A percentile compares a stretch with the other conserved stretches of the same genome.
Conservation (phyloP, 2,888 invertebrate genomes). For the Plagiodera versicolora region DNA sequence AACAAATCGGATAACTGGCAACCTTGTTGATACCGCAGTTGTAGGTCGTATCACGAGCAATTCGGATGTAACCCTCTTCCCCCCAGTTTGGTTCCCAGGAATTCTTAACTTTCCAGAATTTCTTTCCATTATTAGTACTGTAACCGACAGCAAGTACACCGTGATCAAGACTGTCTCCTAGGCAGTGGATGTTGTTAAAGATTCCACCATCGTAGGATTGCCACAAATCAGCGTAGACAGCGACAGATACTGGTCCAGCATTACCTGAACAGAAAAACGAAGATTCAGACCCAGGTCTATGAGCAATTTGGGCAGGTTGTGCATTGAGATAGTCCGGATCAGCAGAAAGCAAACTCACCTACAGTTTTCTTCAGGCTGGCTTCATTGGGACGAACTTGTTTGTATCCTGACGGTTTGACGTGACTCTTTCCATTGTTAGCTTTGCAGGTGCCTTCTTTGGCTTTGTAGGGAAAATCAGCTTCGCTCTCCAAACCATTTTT, state of each 20-base stretch:
- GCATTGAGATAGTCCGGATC: too few species aligned
- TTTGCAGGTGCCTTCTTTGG: slow-evolving; percentile 16
- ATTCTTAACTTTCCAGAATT: slow-evolving; percentile 3
- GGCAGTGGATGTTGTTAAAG: not conserved
- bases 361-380: slow-evolving; percentile 14
- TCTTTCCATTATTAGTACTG: not conserved
- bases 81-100: not conserved
- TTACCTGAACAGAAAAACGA: too few species aligned
- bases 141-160: slow-evolving; percentile 11
- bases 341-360: slow-evolving; percentile 11
- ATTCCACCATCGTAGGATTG: slow-evolving; percentile 11
- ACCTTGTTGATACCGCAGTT: not conserved
- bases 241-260: slow-evolving; percentile 9
- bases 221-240: not conserved
- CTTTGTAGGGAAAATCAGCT: slow-evolving; percentile 72
- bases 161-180: not conserved
- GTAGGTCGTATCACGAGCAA: not conserved
- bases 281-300: too few species aligned
- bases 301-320: too few species aligned
- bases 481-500: slow-evolving; percentile 85
- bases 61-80: slow-evolving; percentile 4
- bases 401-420: not conserved
- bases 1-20: not conserved
- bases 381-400: not conserved
- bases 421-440: not conserved